Conservation (phyloP, 2,113 vertebrate species). For the Hypocryptadius cinnamomeus region DNA sequence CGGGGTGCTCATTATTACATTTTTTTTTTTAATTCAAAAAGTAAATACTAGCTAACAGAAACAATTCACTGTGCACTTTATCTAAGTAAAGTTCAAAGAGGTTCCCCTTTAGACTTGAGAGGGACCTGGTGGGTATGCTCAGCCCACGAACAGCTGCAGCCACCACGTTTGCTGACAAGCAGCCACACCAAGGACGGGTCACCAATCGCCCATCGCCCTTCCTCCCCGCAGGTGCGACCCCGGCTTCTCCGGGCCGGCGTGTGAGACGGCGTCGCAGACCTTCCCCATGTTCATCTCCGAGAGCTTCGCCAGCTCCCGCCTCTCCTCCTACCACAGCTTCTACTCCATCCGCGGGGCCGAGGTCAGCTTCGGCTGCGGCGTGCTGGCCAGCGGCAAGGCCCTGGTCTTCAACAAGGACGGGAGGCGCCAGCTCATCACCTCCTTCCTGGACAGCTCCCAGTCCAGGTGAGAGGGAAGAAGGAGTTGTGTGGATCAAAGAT, state of each 20-base stretch:
- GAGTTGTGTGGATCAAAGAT: neutral
- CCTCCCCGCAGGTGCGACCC: constrained; percentile 82
- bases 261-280: constrained; percentile 91
- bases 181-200: neutral
- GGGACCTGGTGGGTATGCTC: neutral
- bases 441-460: constrained; percentile 93
- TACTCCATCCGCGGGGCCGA: constrained; percentile 93
- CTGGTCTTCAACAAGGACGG: constrained; percentile 95
- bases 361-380: constrained; percentile 94
- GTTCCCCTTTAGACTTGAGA: neutral
- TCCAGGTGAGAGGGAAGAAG: constrained; percentile 78
- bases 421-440: constrained; percentile 87
- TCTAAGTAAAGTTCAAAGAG: neutral
- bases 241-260: constrained; percentile 92
- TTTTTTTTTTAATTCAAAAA: neutral
- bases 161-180: accelerated
- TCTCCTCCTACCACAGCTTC: constrained; percentile 97
- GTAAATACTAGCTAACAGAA: neutral
- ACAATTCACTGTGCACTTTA: neutral
- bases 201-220: neutral
- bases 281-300: constrained; percentile 93
- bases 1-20: neutral
- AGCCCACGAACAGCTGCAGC: neutral
- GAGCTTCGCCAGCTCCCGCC: constrained; percentile 87
- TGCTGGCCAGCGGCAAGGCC: constrained; percentile 93